Percentiles rank a stretch among this genome's conserved stretches.
Evolutionary conservation across 2,797 vertebrate genomes (phyloP).

Genomic region (Zalophus californianus): DNA sequence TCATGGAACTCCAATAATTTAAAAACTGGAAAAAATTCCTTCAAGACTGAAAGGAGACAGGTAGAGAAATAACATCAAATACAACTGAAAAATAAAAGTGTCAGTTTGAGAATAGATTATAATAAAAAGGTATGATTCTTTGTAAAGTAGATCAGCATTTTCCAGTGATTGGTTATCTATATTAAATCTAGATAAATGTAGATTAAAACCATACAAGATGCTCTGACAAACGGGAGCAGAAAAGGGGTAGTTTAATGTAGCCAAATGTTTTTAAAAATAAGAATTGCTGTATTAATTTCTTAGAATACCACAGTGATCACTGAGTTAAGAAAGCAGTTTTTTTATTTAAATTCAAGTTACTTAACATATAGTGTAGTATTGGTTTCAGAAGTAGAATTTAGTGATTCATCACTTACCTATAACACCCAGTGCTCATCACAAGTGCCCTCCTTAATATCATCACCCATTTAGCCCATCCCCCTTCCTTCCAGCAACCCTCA

Average conservation of each 20-base stretch:
- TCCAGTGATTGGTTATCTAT: neutral
- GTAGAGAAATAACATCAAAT: neutral
- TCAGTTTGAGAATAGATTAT: neutral
- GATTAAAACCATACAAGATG: neutral
- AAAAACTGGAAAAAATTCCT: neutral
- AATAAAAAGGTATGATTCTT: neutral
- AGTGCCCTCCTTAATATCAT: too few species aligned
- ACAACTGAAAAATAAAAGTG: neutral
- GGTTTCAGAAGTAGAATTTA: neutral
- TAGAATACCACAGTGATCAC: neutral
- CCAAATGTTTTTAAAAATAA: neutral
- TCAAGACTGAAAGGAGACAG: neutral
- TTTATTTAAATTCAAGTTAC: neutral
- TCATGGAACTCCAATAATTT: neutral
- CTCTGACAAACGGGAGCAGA: neutral
- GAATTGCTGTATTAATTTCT: neutral
- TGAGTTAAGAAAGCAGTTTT: neutral
- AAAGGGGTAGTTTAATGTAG: neutral
- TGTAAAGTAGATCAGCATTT: neutral
- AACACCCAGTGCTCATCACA: too few species aligned
- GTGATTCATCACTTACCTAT: neutral
- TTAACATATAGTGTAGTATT: neutral
- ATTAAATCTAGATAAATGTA: neutral
- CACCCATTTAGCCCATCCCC: too few species aligned
- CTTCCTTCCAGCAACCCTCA: neutral